Percentiles rank a stretch among this genome's conserved stretches.
Conservation (phyloP, 2,797 vertebrate species). For the Rhabdophis nuchalis region DNA sequence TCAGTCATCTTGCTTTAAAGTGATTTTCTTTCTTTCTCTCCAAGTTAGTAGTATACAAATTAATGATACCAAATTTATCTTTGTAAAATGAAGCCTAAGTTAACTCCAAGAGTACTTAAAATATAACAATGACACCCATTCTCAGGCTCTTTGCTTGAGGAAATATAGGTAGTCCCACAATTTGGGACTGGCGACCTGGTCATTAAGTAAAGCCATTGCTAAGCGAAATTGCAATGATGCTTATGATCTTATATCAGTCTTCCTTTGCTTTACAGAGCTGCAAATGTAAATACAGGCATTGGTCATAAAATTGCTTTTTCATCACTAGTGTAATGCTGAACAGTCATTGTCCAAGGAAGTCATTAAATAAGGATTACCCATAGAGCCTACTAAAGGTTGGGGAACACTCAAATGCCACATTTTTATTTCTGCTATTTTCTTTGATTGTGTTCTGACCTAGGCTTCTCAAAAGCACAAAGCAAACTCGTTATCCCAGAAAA, state of each 20-base stretch:
- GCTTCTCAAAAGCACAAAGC: too few relatives aligned
- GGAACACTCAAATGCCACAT: fast-evolving
- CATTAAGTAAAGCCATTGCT: neutral
- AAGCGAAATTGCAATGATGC: neutral
- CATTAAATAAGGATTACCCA: neutral
- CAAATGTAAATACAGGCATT: neutral
- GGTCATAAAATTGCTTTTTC: neutral
- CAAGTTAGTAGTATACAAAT: slow-evolving; percentile 27
- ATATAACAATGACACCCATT: slow-evolving; percentile 23
- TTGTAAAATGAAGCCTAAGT: neutral
- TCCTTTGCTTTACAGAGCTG: neutral
- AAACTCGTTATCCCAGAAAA: too few relatives aligned
- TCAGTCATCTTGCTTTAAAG: slow-evolving; percentile 47
- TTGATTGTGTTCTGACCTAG: neutral
- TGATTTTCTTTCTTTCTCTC: slow-evolving; percentile 15
- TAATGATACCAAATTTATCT: slow-evolving; percentile 28
- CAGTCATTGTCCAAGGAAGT: neutral
- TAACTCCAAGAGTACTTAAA: slow-evolving; percentile 34
- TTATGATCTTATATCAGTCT: neutral
- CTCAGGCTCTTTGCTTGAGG: slow-evolving; percentile 37
- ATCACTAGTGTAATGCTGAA: neutral
- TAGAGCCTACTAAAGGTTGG: neutral
- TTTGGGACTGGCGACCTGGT: neutral
- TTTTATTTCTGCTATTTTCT: slow-evolving; percentile 32
- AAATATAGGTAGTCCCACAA: neutral